Evolutionary conservation across 2,888 invertebrate genomes (phyloP), one percentile per base, ranked within the genome.

Genomic region (Brenthis hecate): DNA sequence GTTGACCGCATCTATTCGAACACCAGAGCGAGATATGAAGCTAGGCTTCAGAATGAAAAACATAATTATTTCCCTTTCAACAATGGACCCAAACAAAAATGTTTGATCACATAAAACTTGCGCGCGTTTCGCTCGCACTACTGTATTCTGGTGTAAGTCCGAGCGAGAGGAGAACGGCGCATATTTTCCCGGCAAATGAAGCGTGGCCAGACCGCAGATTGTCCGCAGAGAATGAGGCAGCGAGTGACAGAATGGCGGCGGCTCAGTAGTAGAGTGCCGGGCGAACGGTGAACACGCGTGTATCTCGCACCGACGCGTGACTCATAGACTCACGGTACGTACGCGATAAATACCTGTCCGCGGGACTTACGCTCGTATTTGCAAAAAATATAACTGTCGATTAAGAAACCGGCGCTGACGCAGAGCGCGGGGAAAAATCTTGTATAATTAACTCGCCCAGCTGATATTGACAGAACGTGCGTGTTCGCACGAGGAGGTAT

Each of bases 121-220:
- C 77, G 57, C 73, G 79, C 73, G 75, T 90, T 89, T 80, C 88
- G 68, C 81, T 92, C 86, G 75, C 82, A 76, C 87, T 6, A 16
- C 16, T 57, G 8, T 3, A 11, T 32, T 13, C n/a, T 2, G 6
- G 6, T 36, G 60, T 66, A 69, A 50, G 87, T 77, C 81, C 74
- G 83, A 92, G 82, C 71, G 80, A 83, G 89, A 89, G 84, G 80
- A 75, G 80, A 77, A 75, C 73, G 78, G 73, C 82, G 83, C 84
- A 85, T 89, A 92, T 92, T 93, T 93, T 92, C 92, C 89, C 90
- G 88, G 89, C 92, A 93, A 93, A 93, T 93, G 93, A 93, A 92
- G 91, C 92, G 88, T 92, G 92, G 91, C 91, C 84, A 89, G 87
- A 92, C 93, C 93, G 86, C 93, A 93, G 92, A 92, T 93, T 92